phyloP scores from a whole-genome alignment of 2,113 vertebrate genomes.

The Erpornis zantholeuca region DNA sequence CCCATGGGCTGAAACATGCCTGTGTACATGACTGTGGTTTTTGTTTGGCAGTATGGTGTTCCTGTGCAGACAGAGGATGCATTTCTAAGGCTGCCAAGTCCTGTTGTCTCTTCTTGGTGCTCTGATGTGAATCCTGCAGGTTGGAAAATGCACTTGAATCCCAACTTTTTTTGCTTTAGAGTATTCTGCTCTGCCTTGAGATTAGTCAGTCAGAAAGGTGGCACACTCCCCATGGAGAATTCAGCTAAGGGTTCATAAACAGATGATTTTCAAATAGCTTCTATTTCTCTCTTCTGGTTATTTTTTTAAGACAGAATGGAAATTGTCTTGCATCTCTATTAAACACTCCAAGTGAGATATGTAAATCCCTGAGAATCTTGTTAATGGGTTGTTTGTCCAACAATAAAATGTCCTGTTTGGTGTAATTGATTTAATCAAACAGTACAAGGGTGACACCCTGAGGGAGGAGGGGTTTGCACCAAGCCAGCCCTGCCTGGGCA shows the following conservation, averaged over 20 bases:
- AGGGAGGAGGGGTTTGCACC: neutral
- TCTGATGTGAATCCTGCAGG: constrained; percentile 87
- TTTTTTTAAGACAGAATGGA: neutral
- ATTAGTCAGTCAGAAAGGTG: neutral
- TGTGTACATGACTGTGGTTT: neutral
- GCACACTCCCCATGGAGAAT: neutral
- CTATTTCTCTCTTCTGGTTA: neutral
- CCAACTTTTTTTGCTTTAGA: neutral
- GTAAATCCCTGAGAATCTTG: neutral
- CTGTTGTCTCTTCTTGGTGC: constrained; percentile 78
- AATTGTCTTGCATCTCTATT: neutral
- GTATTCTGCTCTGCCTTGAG: neutral
- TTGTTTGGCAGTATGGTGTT: constrained; percentile 79
- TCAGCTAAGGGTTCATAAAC: neutral
- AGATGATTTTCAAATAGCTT: neutral
- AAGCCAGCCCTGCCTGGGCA: neutral
- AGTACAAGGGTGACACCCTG: neutral
- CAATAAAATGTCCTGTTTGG: neutral
- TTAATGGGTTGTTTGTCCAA: neutral
- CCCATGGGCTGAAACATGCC: neutral
- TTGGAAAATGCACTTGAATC: constrained; percentile 34
- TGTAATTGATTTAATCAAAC: neutral
- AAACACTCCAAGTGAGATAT: neutral
- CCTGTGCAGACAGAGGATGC: constrained; percentile 68
- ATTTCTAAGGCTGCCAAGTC: constrained; percentile 80